A percentile compares a stretch with the other conserved stretches of the same genome.
These are phyloP conservation scores for Thryonomys swinderianus DNA, from an alignment of 2,113 vertebrate species.

Conservation along the genomic window DNA sequence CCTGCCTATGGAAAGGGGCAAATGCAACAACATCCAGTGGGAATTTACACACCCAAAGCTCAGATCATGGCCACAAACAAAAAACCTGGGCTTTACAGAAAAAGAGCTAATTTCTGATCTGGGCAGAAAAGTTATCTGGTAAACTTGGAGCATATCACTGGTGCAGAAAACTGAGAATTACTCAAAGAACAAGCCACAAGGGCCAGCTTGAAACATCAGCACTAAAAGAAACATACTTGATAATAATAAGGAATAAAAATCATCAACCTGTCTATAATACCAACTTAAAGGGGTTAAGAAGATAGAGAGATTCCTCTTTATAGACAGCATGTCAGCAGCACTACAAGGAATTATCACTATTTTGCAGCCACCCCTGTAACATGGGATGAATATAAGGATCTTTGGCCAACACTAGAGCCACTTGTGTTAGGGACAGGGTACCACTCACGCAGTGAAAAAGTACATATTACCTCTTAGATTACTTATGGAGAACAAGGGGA, in stretches of 20 bases:
- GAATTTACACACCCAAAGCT: background rate
- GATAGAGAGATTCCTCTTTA: background rate
- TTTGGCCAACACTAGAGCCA: background rate
- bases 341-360: background rate
- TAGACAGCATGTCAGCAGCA: background rate
- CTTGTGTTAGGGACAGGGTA: background rate
- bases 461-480: background rate
- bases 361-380: background rate
- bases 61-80: background rate
- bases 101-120: background rate
- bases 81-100: background rate
- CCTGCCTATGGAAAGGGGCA: background rate
- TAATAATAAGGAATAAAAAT: background rate
- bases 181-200: background rate
- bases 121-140: background rate
- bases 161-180: conserved; percentile 2
- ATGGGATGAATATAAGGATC: background rate
- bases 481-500: background rate
- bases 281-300: background rate
- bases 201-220: background rate
- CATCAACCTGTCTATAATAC: background rate
- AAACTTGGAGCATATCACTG: background rate
- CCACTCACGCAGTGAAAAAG: background rate
- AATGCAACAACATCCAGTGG: background rate
- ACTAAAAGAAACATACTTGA: background rate